These are phyloP conservation scores for Trissoscelio sp. DNA, from an alignment of 2,888 invertebrate genomes.

Conservation along the genomic window DNA sequence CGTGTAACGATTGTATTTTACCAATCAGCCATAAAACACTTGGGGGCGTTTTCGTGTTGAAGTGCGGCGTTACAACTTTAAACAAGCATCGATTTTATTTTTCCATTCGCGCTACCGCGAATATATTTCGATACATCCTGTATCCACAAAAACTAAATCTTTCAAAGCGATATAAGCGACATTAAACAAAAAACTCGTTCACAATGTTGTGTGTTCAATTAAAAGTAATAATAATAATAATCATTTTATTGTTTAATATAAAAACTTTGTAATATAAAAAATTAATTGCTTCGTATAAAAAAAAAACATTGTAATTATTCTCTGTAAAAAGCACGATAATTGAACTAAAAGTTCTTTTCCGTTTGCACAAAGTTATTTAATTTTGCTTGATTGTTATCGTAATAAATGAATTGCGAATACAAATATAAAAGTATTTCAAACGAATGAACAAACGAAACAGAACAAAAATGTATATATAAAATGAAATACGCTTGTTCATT, in stretches of 20 bases:
- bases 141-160: slow-evolving; percentile 1
- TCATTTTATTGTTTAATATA: no score
- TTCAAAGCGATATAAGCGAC: not conserved
- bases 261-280: no score
- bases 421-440: slow-evolving; percentile 12
- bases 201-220: no score
- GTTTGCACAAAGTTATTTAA: not conserved
- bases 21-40: slow-evolving; percentile 71
- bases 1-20: slow-evolving; percentile 70
- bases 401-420: slow-evolving; percentile 2
- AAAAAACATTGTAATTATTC: not conserved
- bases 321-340: not conserved
- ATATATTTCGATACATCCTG: slow-evolving; percentile 2
- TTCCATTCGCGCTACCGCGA: slow-evolving; percentile 5
- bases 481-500: not conserved
- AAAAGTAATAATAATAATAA: no score
- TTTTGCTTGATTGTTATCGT: slow-evolving; percentile 18
- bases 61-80: slow-evolving; percentile 40
- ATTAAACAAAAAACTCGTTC: not conserved
- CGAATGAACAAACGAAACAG: not conserved
- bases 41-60: slow-evolving; percentile 66
- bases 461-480: slow-evolving; percentile 19
- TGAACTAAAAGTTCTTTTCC: not conserved
- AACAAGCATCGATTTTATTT: slow-evolving; percentile 46
- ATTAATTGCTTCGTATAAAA: not conserved